phyloP scores from a whole-genome alignment of 2,797 vertebrate species.

The Synanceia verrucosa region DNA sequence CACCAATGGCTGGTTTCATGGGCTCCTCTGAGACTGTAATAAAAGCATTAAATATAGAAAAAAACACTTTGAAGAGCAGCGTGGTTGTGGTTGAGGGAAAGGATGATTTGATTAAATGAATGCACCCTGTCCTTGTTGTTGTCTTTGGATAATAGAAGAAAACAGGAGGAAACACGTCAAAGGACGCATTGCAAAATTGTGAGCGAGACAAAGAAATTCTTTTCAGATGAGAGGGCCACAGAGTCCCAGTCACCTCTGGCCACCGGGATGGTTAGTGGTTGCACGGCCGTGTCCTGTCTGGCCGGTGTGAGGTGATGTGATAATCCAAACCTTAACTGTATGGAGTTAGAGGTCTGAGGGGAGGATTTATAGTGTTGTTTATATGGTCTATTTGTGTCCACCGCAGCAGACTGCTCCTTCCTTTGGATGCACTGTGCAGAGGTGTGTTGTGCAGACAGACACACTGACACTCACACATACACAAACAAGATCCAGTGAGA shows the following conservation, averaged over 20 bases:
- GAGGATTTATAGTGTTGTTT: slow-evolving; percentile 83
- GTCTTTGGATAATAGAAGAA: slow-evolving; percentile 29
- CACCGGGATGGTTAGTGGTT: slow-evolving; percentile 55
- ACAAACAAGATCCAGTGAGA: slow-evolving; percentile 65
- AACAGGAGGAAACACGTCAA: slow-evolving; percentile 11
- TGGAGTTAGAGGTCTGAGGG: slow-evolving; percentile 64
- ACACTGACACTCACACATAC: slow-evolving; percentile 9
- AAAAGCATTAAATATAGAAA: slow-evolving; percentile 71
- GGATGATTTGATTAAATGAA: slow-evolving; percentile 59
- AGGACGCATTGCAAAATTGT: slow-evolving; percentile 14
- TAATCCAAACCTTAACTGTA: slow-evolving; percentile 63
- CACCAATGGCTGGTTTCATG: slow-evolving; percentile 43
- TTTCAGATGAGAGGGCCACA: slow-evolving; percentile 44
- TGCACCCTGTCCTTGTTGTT: slow-evolving; percentile 51
- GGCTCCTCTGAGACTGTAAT: slow-evolving; percentile 60
- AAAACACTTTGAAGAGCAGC: slow-evolving; percentile 49
- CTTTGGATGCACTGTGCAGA: slow-evolving; percentile 50
- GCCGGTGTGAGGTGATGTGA: slow-evolving; percentile 62
- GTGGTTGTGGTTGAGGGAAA: slow-evolving; percentile 47
- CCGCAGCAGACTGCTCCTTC: slow-evolving; percentile 75
- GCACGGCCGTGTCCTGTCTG: slow-evolving; percentile 46
- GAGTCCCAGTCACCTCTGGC: slow-evolving; percentile 43
- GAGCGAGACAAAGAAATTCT: slow-evolving; percentile 50
- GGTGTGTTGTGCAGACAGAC: slow-evolving; percentile 32
- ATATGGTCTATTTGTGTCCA: slow-evolving; percentile 62